Evolutionary conservation across 2,888 invertebrate species (phyloP), one percentile per base, ranked within the genome.

Genomic region (Neria commutata): DNA sequence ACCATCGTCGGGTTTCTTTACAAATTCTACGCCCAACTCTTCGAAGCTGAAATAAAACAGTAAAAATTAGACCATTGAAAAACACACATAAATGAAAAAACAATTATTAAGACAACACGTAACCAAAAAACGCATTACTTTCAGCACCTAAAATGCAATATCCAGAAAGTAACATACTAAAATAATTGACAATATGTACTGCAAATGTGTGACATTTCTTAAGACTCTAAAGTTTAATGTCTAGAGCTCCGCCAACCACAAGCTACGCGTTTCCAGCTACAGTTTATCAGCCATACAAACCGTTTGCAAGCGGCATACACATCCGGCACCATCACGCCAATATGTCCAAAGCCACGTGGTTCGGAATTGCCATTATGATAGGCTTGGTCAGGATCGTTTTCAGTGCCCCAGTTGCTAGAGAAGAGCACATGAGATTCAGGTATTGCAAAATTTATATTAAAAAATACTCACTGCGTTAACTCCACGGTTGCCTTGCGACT

Each of bases 351-450:
- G 24, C 96, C 96, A 62, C 90, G 84, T 0, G 95, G 96, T 16
- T 95, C 95, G 0, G 87, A 84, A 81, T 97, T 97, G 3, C 97
- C 97, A 77, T 89, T 94, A 81, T 97, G 95, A 79, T 96, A 95
- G 52, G 84, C 84, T 1, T 89, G 88, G 64, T 89, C 87, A 1
- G 87, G 84, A 71, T 95, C 92, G 54, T 86, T 88, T 83, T 97
- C 97, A 0, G 94, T 92, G 17, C 97, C 97, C 95, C 96, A 97
- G 79, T 97, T 97, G 78, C 95, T 96, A 40, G 8, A 19, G 26
- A 42, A 33, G 24, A 23, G 8, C 49, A 19, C 25, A 29, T 23
- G n/a, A n/a, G 25, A 2, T 25, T 40, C 40, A 23, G 16, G 24
- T 48, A 11, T 48, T 19, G n/a, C 16, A 14, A 23, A n/a, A n/a